Evolutionary conservation across 1,140 invertebrate species (phyloP).

Genomic region (Drosophila subobscura): DNA sequence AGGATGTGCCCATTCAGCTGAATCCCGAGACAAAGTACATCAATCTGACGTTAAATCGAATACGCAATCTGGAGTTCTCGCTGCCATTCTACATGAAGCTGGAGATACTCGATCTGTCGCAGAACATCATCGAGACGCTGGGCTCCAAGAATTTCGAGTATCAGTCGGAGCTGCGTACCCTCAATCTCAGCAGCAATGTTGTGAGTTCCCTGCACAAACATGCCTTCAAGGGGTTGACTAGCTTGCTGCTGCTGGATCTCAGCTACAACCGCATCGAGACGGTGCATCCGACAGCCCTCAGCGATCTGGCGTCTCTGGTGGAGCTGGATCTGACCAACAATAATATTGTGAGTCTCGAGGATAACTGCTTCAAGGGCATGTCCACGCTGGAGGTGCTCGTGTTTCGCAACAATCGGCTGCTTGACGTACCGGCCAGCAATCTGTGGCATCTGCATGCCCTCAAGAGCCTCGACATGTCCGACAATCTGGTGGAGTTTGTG

Average conservation of each 20-base stretch:
- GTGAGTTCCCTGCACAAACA: constrained; percentile 89
- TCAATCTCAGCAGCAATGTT: constrained; percentile 91
- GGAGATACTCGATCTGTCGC: constrained; percentile 90
- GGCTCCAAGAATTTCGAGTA: constrained; percentile 91
- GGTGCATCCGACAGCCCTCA: constrained; percentile 89
- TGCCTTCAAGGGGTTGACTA: constrained; percentile 89
- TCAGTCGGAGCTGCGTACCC: constrained; percentile 87
- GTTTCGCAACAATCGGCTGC: constrained; percentile 90
- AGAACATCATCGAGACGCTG: constrained; percentile 90
- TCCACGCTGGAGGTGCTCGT: constrained; percentile 88
- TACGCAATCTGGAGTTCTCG: constrained; percentile 88
- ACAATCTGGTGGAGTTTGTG: constrained; percentile 89
- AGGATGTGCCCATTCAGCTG: constrained; percentile 93
- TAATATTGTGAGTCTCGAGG: constrained; percentile 88
- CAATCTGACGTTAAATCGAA: constrained; percentile 90
- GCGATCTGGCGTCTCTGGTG: constrained; percentile 88
- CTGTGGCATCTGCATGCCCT: constrained; percentile 87
- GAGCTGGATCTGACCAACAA: constrained; percentile 91
- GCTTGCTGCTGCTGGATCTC: constrained; percentile 88
- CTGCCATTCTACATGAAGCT: constrained; percentile 92
- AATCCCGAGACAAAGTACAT: constrained; percentile 92
- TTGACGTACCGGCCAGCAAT: constrained; percentile 89
- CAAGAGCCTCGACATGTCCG: constrained; percentile 88
- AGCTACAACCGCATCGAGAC: constrained; percentile 90
- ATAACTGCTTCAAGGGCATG: constrained; percentile 88